phyloP scores from a whole-genome alignment of 2,113 vertebrate genomes.

The Ochotona princeps region DNA sequence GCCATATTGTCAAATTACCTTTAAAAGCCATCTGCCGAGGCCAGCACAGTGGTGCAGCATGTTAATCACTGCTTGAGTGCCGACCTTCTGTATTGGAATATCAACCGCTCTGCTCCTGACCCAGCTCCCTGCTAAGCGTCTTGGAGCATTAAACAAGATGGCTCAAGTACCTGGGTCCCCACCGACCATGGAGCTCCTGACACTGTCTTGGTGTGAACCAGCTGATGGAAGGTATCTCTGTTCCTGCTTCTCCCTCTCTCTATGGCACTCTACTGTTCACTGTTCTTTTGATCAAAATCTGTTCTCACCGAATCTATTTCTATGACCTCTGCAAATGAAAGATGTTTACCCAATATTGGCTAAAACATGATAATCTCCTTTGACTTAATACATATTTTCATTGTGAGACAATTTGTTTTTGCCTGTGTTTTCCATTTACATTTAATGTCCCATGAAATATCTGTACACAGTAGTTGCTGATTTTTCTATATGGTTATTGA shows the following conservation, averaged over 20 bases:
- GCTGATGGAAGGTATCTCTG: too few species aligned
- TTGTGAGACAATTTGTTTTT: background rate
- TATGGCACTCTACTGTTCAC: too few species aligned
- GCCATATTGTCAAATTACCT: background rate
- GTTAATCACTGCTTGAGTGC: too few species aligned
- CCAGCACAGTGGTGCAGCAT: too few species aligned
- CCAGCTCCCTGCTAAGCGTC: too few species aligned
- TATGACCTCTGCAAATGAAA: background rate
- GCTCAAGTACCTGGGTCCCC: too few species aligned
- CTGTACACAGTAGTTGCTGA: background rate
- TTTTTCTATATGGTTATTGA: background rate
- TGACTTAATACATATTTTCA: background rate
- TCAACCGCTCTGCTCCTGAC: too few species aligned
- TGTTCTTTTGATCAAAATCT: background rate
- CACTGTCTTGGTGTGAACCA: too few species aligned
- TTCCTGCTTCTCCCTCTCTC: too few species aligned
- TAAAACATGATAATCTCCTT: background rate
- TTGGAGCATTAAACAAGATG: too few species aligned
- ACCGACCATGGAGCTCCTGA: too few species aligned
- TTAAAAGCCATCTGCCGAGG: background rate
- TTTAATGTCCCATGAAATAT: background rate
- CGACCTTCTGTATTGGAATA: too few species aligned
- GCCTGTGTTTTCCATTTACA: background rate
- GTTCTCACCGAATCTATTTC: background rate
- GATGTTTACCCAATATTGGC: background rate